Evolutionary conservation across 2,797 vertebrate genomes (phyloP).

Genomic region (Mus spretus): DNA sequence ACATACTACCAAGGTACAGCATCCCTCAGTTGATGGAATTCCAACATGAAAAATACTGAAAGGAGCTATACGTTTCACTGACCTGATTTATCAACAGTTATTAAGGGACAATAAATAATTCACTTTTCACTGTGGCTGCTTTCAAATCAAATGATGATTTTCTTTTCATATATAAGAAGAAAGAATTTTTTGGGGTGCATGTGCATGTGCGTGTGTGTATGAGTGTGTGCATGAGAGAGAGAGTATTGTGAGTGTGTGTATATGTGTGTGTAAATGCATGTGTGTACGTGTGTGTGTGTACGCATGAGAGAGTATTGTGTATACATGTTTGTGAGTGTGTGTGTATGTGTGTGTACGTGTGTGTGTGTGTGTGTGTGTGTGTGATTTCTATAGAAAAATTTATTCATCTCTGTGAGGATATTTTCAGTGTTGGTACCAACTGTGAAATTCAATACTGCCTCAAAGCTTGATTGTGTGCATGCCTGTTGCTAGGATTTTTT

Average conservation of each 20-base stretch:
- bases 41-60: conserved; percentile 14
- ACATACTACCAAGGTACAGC: neutral
- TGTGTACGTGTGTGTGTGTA: neutral
- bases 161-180: neutral
- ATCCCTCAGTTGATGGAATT: conserved; percentile 14
- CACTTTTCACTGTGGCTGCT: conserved; percentile 61
- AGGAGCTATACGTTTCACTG: neutral
- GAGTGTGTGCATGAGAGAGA: too few relatives aligned
- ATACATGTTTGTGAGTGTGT: neutral
- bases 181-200: neutral
- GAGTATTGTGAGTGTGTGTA: neutral
- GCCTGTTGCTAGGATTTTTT: conserved; percentile 48
- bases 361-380: neutral
- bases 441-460: conserved; percentile 84
- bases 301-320: neutral
- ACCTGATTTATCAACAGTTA: neutral
- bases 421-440: conserved; percentile 83
- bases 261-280: neutral
- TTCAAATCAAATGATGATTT: conserved; percentile 79
- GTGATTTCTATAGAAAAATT: conserved; percentile 72
- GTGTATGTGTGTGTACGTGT: neutral
- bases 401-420: conserved; percentile 85
- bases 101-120: neutral
- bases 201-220: neutral
- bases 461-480: conserved; percentile 57